Base-by-base conservation (phyloP, 2,888 invertebrate species). In the Platycheirus albimanus region DNA sequence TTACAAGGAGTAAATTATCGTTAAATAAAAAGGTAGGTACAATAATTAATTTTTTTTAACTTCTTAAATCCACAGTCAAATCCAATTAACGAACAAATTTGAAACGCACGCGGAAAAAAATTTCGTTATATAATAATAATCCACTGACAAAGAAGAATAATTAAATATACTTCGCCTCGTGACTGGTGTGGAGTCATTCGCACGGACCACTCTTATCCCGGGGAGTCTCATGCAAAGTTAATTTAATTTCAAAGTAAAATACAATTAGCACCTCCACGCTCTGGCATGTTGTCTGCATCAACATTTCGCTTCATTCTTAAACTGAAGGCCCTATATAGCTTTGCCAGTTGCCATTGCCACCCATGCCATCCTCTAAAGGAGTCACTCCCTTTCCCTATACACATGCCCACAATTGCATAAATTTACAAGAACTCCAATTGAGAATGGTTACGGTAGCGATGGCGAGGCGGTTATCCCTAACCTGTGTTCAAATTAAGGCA, bases 231-330 rank as follows among this genome's bases (percentile, higher is more conserved):
- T 66, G 71, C 66, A 83, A 64, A 83, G 67, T 74, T 74, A 78
- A 83, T 83, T 78, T 74, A 83, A 83, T 83, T 83, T 83, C 64
- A 69, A 67, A 74, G 72, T 63, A 78, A 83, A 78, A 78, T 74
- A 74, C 83, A 78, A 83, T 78, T 78, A 83, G 83, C 78, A 78
- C 78, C 72, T 78, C 47, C 36, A 49, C 20, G 15, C 51, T 43
- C 38, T 36, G 49, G 41, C 43, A 54, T 69, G 61, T 67, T 70
- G 56, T 71, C 70, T 70, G 41, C 52, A 61, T 38, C 24, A 38
- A 69, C 69, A 51, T 58, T 43, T 43, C 43, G n/a, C 17, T 67
- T 63, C 43, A 58, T 45, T 28, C 28, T 54, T 41, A 17, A 41
- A 45, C 49, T 74, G 28, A 41, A 45, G 24, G 49, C 30, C 15